Conservation (phyloP, 1,140 invertebrate genomes). For the Drosophila neocordata region DNA sequence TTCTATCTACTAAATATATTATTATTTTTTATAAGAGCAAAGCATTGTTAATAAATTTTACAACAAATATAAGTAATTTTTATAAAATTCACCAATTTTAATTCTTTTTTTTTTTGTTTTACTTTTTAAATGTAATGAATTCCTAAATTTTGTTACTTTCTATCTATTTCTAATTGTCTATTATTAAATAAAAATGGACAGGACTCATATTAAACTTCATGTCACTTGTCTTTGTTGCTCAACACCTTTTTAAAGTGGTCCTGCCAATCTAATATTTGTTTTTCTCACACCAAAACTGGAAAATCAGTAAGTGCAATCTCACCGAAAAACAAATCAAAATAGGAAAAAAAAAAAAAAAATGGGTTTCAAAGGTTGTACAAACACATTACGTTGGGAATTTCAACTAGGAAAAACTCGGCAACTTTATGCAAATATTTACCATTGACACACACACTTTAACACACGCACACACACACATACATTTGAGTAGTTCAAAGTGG, state of each 20-base stretch:
- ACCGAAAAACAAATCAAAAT: background rate
- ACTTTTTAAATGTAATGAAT: no score
- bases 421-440: conserved; percentile 64
- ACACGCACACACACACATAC: background rate
- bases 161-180: no score
- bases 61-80: no score
- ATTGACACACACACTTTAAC: conserved; percentile 16
- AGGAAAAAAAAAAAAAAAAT: conserved; percentile 12
- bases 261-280: conserved; percentile 50
- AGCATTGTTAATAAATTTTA: no score
- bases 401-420: conserved; percentile 24
- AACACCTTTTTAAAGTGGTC: conserved; percentile 16
- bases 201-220: no score
- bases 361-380: conserved; percentile 43
- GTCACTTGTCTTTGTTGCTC: background rate
- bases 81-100: no score
- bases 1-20: no score
- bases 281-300: conserved; percentile 66
- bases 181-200: no score
- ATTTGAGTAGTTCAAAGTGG: conserved; percentile 41
- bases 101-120: no score
- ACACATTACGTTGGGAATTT: conserved; percentile 25
- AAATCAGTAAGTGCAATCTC: conserved; percentile 50
- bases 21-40: no score
- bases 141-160: no score